Evolutionary conservation across 2,113 vertebrate species (phyloP).

Genomic region (Prunella himalayana): DNA sequence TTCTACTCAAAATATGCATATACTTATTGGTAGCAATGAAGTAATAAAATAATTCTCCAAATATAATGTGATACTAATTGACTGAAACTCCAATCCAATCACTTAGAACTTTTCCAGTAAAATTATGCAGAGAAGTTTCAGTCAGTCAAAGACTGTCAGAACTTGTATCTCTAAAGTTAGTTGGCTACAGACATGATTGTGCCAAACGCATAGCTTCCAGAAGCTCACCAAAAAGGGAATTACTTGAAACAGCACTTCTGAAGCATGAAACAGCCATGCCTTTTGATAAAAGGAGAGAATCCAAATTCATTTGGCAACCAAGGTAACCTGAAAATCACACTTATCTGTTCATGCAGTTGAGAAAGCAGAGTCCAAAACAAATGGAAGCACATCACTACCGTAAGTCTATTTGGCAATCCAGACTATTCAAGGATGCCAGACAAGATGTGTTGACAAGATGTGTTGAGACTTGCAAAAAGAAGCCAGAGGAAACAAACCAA

Average conservation of each 20-base stretch:
- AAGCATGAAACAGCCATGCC: background rate
- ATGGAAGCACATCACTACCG: accelerated
- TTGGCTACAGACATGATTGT: background rate
- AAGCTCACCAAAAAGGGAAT: background rate
- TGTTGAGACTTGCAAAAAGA: background rate
- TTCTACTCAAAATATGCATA: background rate
- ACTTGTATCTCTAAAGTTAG: background rate
- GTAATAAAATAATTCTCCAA: background rate
- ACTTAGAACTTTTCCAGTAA: background rate
- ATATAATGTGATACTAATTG: background rate
- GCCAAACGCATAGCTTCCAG: background rate
- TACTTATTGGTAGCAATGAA: background rate
- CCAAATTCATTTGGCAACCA: background rate
- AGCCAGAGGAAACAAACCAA: background rate
- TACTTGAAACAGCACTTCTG: background rate
- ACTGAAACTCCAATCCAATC: background rate
- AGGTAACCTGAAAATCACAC: background rate
- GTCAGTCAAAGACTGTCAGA: background rate
- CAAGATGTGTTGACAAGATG: background rate
- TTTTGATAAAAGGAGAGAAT: background rate
- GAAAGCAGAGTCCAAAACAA: background rate
- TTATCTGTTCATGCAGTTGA: background rate
- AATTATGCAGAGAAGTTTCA: background rate
- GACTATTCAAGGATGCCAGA: background rate
- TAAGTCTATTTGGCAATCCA: background rate